These are phyloP conservation scores for Pogonocichla stellata DNA, from an alignment of 2,113 vertebrate genomes.

Conservation along the genomic window DNA sequence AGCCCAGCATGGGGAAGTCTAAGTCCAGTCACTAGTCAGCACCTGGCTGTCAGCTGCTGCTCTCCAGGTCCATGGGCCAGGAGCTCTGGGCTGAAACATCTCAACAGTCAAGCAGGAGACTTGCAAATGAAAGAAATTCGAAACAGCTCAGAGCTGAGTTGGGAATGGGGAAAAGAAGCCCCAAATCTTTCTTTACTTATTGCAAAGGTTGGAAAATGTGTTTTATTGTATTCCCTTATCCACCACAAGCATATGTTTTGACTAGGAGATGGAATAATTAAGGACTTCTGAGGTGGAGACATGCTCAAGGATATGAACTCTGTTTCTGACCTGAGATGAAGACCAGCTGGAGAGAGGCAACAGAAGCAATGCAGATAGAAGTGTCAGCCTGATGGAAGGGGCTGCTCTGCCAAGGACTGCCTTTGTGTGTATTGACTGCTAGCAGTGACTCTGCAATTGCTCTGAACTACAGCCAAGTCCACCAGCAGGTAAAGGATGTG, in stretches of 20 bases:
- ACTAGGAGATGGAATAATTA: neutral
- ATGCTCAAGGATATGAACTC: neutral
- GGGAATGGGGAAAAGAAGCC: neutral
- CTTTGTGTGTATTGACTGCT: neutral
- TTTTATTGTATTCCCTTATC: neutral
- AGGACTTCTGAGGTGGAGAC: neutral
- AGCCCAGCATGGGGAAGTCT: neutral
- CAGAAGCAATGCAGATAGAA: neutral
- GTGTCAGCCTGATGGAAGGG: neutral
- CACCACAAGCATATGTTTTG: neutral
- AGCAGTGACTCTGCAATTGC: neutral
- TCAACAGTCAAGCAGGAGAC: neutral
- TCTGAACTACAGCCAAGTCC: conserved; percentile 5
- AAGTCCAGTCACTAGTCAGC: neutral
- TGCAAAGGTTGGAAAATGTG: neutral
- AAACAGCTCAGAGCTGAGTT: neutral
- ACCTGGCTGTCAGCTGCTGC: neutral
- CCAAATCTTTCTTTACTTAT: neutral
- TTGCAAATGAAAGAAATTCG: neutral
- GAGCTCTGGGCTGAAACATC: neutral
- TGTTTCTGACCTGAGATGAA: neutral
- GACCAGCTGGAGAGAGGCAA: neutral
- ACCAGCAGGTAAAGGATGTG: neutral
- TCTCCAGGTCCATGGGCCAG: neutral
- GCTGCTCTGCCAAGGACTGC: neutral